Evolutionary conservation across 1,140 invertebrate species (phyloP), one percentile per base, ranked within the genome.

Genomic region (Latrodectus geometricus): DNA sequence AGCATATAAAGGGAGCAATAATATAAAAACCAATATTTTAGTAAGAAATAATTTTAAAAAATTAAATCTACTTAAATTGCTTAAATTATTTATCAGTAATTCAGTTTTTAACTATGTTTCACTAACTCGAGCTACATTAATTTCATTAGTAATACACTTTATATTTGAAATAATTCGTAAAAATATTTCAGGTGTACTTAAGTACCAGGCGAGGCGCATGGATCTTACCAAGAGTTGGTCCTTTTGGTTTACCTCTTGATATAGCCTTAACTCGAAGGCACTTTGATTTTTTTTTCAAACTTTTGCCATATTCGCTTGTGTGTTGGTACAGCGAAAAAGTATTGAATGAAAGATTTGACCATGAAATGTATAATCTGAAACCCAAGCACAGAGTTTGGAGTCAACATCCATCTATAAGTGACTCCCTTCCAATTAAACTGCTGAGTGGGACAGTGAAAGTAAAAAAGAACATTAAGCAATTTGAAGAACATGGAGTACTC

Each of bases 361-460:
- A 93, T 87, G 90, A 90, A 70, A 56, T 90, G 9, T 93, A 92
- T 88, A 89, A 90, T 14, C 84, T 93, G 48, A 90, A 92, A 82
- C 93, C 92, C 49, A 83, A 89, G 23, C 92, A 93, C 82, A 68
- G 90, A 50, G 74, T 91, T n/a, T 90, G 90, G 52, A 88, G 89
- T 14, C 92, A 92, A 66, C 93, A 93, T 89, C 91, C 92, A 3
- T 93, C 92, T 21, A 92, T 93, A 14, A 93, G 93, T 88, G 93
- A 93, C 88, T 91, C 92, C 20, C 88, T 93, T 8, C 91, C 92
- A 2, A 91, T 92, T 86, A 90, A 92, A n/a, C 90, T 93, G 21
- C 89, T 92, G 75, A 91, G 89, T 54, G 93, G 93, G 12, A 88
- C 90, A 11, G 90, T 93, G 35, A 89, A 89, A 12, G 88, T 92